phyloP scores from a whole-genome alignment of 2,113 vertebrate species.

The Phaethon lepturus region DNA sequence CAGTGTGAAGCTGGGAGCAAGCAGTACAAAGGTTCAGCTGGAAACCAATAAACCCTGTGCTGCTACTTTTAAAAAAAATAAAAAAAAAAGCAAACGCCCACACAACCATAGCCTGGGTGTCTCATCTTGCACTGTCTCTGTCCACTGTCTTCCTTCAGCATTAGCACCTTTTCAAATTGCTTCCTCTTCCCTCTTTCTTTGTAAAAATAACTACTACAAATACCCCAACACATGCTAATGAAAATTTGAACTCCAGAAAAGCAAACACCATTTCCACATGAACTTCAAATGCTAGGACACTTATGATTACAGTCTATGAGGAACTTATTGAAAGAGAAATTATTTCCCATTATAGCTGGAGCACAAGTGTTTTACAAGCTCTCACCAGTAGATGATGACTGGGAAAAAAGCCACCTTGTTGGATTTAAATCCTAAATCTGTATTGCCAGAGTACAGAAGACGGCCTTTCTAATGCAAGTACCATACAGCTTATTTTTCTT shows the following conservation, averaged over 20 bases:
- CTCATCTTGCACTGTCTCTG: neutral
- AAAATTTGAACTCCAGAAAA: neutral
- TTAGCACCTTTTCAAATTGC: neutral
- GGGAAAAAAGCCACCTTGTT: neutral
- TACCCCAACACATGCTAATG: neutral
- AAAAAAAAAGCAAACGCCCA: neutral
- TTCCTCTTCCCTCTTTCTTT: neutral
- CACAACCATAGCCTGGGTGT: neutral
- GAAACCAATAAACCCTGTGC: neutral
- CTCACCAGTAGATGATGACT: conserved; percentile 21
- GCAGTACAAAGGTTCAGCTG: neutral
- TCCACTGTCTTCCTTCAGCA: neutral
- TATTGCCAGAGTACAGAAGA: neutral
- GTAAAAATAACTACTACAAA: neutral
- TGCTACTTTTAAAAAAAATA: neutral
- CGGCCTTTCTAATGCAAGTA: neutral
- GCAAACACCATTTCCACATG: neutral
- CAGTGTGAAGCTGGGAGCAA: neutral
- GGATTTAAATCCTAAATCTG: neutral
- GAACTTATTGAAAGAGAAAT: conserved; percentile 16
- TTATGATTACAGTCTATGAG: neutral
- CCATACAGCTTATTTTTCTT: neutral
- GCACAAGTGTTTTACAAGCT: conserved; percentile 26
- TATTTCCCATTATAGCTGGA: conserved; percentile 24
- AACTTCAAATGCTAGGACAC: neutral